These are phyloP conservation scores for Struthidea cinerea DNA, from an alignment of 2,113 vertebrate genomes.

Conservation along the genomic window DNA sequence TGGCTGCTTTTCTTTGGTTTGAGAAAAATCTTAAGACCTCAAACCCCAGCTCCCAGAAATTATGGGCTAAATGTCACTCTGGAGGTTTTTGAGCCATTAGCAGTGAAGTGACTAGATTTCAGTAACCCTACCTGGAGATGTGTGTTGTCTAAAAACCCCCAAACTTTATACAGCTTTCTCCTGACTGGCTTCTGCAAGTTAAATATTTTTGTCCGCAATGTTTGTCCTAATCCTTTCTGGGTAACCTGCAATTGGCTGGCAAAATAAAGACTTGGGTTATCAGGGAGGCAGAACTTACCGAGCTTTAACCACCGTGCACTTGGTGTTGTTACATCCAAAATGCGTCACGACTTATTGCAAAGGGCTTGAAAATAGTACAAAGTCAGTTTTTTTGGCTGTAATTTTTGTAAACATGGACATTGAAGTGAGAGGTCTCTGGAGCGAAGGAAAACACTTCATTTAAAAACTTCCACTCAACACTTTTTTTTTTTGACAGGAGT, in stretches of 20 bases:
- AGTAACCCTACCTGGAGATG: not conserved
- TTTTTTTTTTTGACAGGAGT: not conserved
- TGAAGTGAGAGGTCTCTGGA: not conserved
- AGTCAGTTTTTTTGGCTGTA: not conserved
- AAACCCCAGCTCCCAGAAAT: not conserved
- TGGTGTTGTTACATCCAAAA: not conserved
- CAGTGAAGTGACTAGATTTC: not conserved
- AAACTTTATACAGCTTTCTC: not conserved
- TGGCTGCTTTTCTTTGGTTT: not conserved
- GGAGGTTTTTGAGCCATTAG: not conserved
- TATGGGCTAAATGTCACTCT: not conserved
- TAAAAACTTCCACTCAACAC: not conserved
- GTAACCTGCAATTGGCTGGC: not conserved
- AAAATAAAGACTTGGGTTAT: not conserved
- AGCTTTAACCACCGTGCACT: not conserved
- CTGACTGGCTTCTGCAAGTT: not conserved
- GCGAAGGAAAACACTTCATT: not conserved
- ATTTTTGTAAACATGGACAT: not conserved
- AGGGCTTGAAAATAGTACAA: slow-evolving; percentile 1
- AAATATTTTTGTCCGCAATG: not conserved
- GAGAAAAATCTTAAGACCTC: not conserved
- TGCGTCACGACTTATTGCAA: not conserved
- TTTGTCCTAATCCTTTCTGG: not conserved
- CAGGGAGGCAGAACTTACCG: not conserved
- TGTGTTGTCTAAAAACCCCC: not conserved